These are phyloP conservation scores for Nowickia ferox DNA, from an alignment of 2,888 invertebrate genomes.

Conservation along the genomic window DNA sequence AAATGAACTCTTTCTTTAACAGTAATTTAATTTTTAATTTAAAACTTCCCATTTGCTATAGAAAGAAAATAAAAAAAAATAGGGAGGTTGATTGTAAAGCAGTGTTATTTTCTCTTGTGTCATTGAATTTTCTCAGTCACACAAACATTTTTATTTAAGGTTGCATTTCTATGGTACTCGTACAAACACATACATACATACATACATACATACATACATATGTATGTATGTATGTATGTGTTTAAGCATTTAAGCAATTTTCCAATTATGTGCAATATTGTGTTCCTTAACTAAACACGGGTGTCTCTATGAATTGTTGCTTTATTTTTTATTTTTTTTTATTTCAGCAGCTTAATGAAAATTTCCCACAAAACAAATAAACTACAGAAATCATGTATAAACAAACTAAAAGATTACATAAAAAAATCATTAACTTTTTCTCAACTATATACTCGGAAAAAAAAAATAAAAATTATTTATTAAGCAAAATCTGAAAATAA, in stretches of 20 bases:
- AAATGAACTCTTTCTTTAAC: conserved; percentile 10
- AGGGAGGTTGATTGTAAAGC: background rate
- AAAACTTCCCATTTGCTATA: conserved; percentile 35
- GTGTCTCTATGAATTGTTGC: conserved; percentile 31
- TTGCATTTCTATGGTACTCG: background rate
- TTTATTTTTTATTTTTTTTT: background rate
- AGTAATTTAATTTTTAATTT: conserved; percentile 48
- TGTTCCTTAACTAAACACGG: conserved; percentile 55
- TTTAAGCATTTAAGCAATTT: conserved; percentile 64
- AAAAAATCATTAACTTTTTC: conserved; percentile 52
- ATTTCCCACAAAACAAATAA: conserved; percentile 70
- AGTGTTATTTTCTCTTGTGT: conserved; percentile 46
- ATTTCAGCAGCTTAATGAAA: conserved; percentile 61
- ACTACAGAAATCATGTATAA: conserved; percentile 30
- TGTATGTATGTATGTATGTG: background rate
- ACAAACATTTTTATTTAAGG: background rate
- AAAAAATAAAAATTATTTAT: too few species aligned
- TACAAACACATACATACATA: background rate
- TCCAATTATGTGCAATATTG: conserved; percentile 68
- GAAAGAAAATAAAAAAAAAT: background rate
- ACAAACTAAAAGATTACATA: background rate
- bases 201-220: background rate
- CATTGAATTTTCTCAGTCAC: conserved; percentile 63
- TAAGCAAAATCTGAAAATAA: background rate
- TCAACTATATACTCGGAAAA: background rate